phyloP scores from a whole-genome alignment of 2,888 invertebrate species.

The Rhagonycha lutea region DNA sequence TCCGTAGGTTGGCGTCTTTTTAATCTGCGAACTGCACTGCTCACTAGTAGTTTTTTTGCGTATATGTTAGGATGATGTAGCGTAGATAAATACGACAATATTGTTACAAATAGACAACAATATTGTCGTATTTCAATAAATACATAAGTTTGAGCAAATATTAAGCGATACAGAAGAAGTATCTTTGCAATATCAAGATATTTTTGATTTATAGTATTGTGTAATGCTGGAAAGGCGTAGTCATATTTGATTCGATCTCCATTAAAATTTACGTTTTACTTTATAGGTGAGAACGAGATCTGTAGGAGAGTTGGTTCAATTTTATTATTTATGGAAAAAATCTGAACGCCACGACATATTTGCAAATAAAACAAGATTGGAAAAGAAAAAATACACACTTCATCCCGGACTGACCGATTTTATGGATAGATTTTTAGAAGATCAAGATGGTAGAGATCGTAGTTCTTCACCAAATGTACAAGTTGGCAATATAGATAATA shows the following conservation, averaged over 20 bases:
- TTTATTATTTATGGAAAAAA: slow-evolving; percentile 97
- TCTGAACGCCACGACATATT: slow-evolving; percentile 94
- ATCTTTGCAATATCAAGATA: too few relatives aligned
- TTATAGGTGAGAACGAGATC: slow-evolving; percentile 82
- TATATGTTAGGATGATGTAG: too few relatives aligned
- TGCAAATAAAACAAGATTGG: slow-evolving; percentile 84
- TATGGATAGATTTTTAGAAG: slow-evolving; percentile 90
- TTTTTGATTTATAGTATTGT: too few relatives aligned
- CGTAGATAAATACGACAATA: too few relatives aligned
- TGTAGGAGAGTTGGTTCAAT: slow-evolving; percentile 95
- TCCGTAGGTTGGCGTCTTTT: too few relatives aligned
- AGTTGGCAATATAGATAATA: slow-evolving; percentile 39
- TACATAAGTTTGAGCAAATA: too few relatives aligned
- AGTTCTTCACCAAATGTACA: slow-evolving; percentile 75
- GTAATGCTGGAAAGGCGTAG: too few relatives aligned
- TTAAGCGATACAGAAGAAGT: too few relatives aligned
- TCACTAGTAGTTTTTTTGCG: too few relatives aligned
- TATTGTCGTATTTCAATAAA: too few relatives aligned
- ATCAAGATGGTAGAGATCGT: slow-evolving; percentile 74
- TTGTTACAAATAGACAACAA: too few relatives aligned
- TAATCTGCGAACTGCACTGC: too few relatives aligned
- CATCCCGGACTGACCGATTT: slow-evolving; percentile 93
- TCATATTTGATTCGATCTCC: neutral
- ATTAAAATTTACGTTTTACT: neutral
- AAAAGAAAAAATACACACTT: slow-evolving; percentile 89